Evolutionary conservation across 2,113 vertebrate genomes (phyloP).

Genomic region (Dinomys branickii): DNA sequence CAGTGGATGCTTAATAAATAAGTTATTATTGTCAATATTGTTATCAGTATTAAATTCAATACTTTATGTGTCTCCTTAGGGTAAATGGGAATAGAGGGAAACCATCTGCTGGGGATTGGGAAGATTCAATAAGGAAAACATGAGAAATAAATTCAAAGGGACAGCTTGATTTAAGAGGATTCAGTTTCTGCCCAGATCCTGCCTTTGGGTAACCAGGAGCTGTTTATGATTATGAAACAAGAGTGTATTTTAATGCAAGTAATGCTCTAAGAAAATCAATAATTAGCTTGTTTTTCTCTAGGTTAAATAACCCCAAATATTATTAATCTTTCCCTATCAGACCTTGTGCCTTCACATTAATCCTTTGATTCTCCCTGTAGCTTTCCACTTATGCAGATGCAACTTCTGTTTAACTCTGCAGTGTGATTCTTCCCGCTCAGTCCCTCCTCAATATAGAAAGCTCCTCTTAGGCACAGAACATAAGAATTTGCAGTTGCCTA

Average conservation of each 20-base stretch:
- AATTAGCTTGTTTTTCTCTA: neutral
- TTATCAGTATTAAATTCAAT: neutral
- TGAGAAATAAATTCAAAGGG: neutral
- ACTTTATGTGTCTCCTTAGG: neutral
- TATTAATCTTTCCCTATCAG: neutral
- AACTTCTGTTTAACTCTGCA: neutral
- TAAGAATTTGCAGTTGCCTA: slow-evolving; percentile 73
- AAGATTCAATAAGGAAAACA: neutral
- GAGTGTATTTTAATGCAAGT: slow-evolving; percentile 29
- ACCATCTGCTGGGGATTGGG: neutral
- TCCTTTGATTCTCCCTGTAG: neutral
- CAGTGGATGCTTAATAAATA: neutral
- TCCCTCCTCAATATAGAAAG: neutral
- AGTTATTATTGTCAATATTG: slow-evolving; percentile 6
- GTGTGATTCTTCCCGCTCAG: neutral
- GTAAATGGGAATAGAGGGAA: neutral
- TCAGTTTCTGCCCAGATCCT: neutral
- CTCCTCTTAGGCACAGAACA: slow-evolving; percentile 64
- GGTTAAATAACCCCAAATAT: neutral
- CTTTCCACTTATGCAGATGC: neutral
- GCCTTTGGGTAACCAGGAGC: neutral
- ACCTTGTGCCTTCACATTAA: neutral
- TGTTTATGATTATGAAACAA: slow-evolving; percentile 41
- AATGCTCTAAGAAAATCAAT: neutral
- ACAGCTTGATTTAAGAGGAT: neutral